Percentiles rank a stretch among this genome's conserved stretches.
phyloP scores from a whole-genome alignment of 2,113 vertebrate species.

The Corynorhinus townsendii region DNA sequence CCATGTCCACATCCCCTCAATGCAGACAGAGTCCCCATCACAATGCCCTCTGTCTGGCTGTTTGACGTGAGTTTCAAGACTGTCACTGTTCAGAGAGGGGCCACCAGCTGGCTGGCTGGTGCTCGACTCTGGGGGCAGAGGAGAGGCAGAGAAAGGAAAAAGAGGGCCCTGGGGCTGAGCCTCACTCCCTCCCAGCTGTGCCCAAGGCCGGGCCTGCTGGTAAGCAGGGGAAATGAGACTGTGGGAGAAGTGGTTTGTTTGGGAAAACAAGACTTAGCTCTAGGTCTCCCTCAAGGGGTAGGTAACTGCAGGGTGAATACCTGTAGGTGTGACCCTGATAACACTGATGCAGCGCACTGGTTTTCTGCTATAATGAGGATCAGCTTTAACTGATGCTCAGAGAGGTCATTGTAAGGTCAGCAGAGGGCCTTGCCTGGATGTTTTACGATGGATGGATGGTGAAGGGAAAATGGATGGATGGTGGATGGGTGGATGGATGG shows the following conservation, averaged over 20 bases:
- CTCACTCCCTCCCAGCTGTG: neutral
- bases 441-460: neutral
- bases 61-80: neutral
- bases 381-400: too few relatives aligned
- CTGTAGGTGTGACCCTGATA: neutral
- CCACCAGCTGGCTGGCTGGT: neutral
- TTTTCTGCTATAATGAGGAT: neutral
- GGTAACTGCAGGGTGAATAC: neutral
- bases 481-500: neutral
- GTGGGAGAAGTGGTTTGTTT: neutral
- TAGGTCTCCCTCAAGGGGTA: too few relatives aligned
- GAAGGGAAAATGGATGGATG: too few relatives aligned
- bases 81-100: neutral
- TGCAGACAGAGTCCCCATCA: fast-evolving
- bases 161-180: fast-evolving
- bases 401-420: neutral
- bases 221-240: fast-evolving
- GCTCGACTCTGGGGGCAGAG: fast-evolving
- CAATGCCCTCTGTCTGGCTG: fast-evolving
- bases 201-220: neutral
- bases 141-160: fast-evolving
- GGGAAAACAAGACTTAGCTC: neutral
- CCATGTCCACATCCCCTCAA: fast-evolving
- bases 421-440: neutral
- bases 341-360: fast-evolving